phyloP scores from a whole-genome alignment of 2,888 invertebrate species.

The Drosophila affinis region DNA sequence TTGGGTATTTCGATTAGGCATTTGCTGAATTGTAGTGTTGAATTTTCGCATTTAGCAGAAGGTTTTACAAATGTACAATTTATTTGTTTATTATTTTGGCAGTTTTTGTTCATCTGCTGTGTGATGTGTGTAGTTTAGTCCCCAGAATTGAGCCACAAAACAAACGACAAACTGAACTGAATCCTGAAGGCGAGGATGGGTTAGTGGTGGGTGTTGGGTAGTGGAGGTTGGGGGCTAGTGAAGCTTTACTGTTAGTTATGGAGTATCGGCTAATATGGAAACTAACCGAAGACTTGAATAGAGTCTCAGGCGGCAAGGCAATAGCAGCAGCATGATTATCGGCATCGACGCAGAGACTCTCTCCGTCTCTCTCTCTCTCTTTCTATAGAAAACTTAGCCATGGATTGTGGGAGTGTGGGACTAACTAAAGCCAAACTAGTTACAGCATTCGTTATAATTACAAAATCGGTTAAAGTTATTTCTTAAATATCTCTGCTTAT shows the following conservation, averaged over 20 bases:
- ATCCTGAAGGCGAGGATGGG: slow-evolving; percentile 11
- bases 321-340: slow-evolving; percentile 38
- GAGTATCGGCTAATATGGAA: slow-evolving; percentile 20
- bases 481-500: slow-evolving; percentile 46
- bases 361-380: slow-evolving; percentile 10
- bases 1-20: not conserved
- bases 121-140: slow-evolving; percentile 36
- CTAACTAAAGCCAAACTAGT: slow-evolving; percentile 72
- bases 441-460: slow-evolving; percentile 72
- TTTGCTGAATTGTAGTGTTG: slow-evolving; percentile 25
- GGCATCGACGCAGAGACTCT: slow-evolving; percentile 1
- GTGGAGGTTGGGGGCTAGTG: slow-evolving; percentile 15
- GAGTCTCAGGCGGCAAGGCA: slow-evolving; percentile 16
- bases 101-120: slow-evolving; percentile 45
- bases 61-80: slow-evolving; percentile 31
- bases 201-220: slow-evolving; percentile 17
- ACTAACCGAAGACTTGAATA: slow-evolving; percentile 13
- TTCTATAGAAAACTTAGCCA: slow-evolving; percentile 39
- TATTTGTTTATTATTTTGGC: slow-evolving; percentile 38
- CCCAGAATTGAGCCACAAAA: slow-evolving; percentile 19
- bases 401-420: slow-evolving; percentile 34
- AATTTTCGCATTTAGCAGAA: slow-evolving; percentile 22
- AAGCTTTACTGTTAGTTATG: slow-evolving; percentile 27
- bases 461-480: slow-evolving; percentile 33
- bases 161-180: slow-evolving; percentile 14